These are phyloP conservation scores for Sminthurinus aureus DNA, from an alignment of 2,888 invertebrate genomes.

Conservation along the genomic window DNA sequence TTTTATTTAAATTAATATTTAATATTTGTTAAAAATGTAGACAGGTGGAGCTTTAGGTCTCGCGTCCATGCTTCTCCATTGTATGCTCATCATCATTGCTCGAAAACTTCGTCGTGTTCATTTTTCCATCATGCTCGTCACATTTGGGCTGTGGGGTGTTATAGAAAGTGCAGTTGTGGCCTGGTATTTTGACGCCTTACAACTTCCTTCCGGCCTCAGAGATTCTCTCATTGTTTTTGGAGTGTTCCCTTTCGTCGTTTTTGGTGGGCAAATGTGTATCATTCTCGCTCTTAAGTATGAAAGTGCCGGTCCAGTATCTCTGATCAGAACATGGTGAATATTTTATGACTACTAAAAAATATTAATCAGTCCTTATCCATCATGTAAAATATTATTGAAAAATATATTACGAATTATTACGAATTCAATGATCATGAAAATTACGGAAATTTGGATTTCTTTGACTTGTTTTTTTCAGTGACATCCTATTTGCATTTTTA, in stretches of 20 bases:
- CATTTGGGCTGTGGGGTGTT: slow-evolving; percentile 49
- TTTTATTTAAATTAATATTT: no score
- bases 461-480: neutral
- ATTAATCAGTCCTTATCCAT: no score
- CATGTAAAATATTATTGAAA: no score
- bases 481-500: slow-evolving; percentile 52
- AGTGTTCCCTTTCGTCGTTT: slow-evolving; percentile 42
- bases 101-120: slow-evolving; percentile 50
- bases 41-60: slow-evolving; percentile 46
- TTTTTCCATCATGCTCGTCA: slow-evolving; percentile 47
- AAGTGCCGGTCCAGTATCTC: slow-evolving; percentile 49
- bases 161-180: slow-evolving; percentile 44
- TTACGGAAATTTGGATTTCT: no score
- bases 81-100: slow-evolving; percentile 48
- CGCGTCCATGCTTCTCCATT: slow-evolving; percentile 46
- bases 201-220: slow-evolving; percentile 40
- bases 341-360: no score
- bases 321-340: slow-evolving; percentile 45
- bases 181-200: slow-evolving; percentile 38
- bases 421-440: no score
- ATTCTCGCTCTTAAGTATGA: slow-evolving; percentile 53
- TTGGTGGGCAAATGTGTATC: slow-evolving; percentile 51
- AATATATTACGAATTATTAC: no score
- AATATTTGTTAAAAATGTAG: slow-evolving; percentile 27
- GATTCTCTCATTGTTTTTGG: slow-evolving; percentile 45